phyloP scores from a whole-genome alignment of 2,888 invertebrate genomes.

The Volucella zonaria region DNA sequence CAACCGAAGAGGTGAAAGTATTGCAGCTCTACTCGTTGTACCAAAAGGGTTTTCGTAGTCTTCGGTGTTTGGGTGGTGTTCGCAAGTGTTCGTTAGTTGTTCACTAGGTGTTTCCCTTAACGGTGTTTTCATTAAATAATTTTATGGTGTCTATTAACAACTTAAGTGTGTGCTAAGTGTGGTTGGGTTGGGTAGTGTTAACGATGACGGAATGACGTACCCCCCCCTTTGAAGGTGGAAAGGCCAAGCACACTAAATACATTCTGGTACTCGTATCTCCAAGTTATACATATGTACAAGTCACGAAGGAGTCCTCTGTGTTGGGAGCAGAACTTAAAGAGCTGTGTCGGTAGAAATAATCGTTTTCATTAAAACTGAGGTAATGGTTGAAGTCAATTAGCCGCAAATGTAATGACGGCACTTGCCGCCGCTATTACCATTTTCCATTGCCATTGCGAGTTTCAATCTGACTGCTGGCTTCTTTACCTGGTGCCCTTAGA shows the following conservation, averaged over 20 bases:
- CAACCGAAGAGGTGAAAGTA: conserved; percentile 18
- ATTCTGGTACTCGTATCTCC: background rate
- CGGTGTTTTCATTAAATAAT: conserved; percentile 71
- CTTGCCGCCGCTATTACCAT: background rate
- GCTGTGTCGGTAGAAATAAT: conserved; percentile 48
- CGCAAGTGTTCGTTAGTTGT: no score
- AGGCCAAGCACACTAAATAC: conserved; percentile 60
- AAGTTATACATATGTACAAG: no score
- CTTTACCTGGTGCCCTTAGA: background rate
- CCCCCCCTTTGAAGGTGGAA: background rate
- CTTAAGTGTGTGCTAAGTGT: conserved; percentile 71
- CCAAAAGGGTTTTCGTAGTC: conserved; percentile 36
- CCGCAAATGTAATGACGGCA: conserved; percentile 62
- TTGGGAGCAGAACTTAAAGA: background rate
- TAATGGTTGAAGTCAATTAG: conserved; percentile 71
- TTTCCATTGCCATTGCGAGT: background rate
- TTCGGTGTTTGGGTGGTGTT: background rate
- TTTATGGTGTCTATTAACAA: conserved; percentile 71
- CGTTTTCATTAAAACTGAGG: conserved; percentile 67
- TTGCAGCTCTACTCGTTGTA: conserved; percentile 1
- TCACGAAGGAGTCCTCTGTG: background rate
- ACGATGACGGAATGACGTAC: background rate
- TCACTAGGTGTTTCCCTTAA: conserved; percentile 28
- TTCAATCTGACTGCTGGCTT: background rate
- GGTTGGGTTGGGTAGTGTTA: conserved; percentile 30